Conservation (phyloP, 2,888 invertebrate genomes). For the Gibbula magus region DNA sequence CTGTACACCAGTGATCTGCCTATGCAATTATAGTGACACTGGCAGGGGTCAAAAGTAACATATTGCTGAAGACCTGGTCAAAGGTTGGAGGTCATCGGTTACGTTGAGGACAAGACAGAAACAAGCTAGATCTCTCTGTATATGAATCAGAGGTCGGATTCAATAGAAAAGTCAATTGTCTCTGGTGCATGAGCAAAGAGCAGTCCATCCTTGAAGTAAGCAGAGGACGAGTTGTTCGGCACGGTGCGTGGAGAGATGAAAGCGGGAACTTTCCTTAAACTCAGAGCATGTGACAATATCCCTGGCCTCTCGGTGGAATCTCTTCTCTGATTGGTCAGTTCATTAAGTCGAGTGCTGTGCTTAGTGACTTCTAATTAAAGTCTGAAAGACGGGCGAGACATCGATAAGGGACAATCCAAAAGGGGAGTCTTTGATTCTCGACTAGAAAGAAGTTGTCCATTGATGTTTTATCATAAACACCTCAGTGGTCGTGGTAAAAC, state of each 20-base stretch:
- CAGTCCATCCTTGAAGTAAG: not conserved
- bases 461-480: constrained; percentile 13
- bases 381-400: not conserved
- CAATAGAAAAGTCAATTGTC: constrained; percentile 3
- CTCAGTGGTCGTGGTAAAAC: not conserved
- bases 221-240: not conserved
- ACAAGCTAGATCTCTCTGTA: not conserved
- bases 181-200: not conserved
- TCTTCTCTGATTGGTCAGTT: not conserved
- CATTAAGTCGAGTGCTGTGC: not conserved
- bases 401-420: not conserved
- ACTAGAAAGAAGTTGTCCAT: not conserved
- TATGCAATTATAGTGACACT: no score
- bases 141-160: not conserved
- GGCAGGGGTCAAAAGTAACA: no score
- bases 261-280: not conserved
- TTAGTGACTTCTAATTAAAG: constrained; percentile 3
- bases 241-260: not conserved
- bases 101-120: not conserved
- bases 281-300: not conserved
- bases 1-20: no score
- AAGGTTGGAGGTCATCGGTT: no score
- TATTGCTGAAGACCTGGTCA: no score
- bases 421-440: not conserved
- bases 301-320: not conserved